A percentile compares a stretch with the other conserved stretches of the same genome.
phyloP scores from a whole-genome alignment of 2,797 vertebrate genomes.

The Peromyscus nudipes region DNA sequence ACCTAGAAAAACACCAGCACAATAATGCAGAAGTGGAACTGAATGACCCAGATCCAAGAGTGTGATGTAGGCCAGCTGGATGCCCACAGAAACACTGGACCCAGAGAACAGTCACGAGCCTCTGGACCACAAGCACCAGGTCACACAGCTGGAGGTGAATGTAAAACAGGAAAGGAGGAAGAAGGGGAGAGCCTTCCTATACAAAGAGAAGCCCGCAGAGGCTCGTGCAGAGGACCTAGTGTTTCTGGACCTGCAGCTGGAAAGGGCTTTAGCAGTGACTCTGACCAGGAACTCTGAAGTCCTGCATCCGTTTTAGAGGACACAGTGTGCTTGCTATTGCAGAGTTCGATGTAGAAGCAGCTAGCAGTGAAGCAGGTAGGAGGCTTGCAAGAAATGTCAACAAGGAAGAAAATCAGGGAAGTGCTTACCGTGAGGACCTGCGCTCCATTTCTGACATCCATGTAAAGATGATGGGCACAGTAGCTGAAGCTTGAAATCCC shows the following conservation, averaged over 20 bases:
- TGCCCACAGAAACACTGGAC: constrained; percentile 97
- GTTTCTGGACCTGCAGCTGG: neutral
- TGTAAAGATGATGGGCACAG: neutral
- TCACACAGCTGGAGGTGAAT: constrained; percentile 94
- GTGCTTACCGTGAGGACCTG: neutral
- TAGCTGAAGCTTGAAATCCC: neutral
- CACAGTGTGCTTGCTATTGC: constrained; percentile 95
- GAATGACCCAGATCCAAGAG: constrained; percentile 98
- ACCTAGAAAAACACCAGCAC: constrained; percentile 97
- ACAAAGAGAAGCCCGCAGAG: neutral
- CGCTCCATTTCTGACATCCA: neutral
- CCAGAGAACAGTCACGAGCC: constrained; percentile 90
- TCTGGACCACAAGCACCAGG: constrained; percentile 92
- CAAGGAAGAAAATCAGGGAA: constrained; percentile 83
- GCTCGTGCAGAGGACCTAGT: neutral
- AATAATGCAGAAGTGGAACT: constrained; percentile 97
- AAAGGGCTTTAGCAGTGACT: neutral
- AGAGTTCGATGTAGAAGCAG: constrained; percentile 90
- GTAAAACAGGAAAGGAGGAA: constrained; percentile 94
- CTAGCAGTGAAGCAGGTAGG: constrained; percentile 84
- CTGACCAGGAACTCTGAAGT: neutral
- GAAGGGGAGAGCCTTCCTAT: constrained; percentile 89
- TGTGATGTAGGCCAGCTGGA: constrained; percentile 93
- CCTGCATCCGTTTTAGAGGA: constrained; percentile 92
- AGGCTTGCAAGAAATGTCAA: constrained; percentile 91